These are phyloP conservation scores for Ammodytes dubius DNA, from an alignment of 2,113 vertebrate species.

Conservation along the genomic window DNA sequence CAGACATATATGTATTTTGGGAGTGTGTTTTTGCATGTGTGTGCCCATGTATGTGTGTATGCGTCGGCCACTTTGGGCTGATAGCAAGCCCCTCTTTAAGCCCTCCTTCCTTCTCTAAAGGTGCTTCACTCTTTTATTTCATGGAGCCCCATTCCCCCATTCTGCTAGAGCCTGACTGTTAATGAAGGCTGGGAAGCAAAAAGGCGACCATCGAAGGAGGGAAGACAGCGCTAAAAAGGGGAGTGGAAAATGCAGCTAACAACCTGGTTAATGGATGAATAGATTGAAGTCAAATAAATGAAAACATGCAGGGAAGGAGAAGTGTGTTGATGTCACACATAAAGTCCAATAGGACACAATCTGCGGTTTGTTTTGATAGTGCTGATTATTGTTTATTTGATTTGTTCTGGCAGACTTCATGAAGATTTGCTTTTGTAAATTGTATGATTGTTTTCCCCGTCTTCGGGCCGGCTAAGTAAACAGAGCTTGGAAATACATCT, in stretches of 20 bases:
- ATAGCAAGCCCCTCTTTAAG: slow-evolving; percentile 80
- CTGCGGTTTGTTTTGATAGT: slow-evolving; percentile 1
- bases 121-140: slow-evolving; percentile 86
- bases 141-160: slow-evolving; percentile 71
- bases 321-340: background rate
- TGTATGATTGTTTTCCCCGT: background rate
- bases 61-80: slow-evolving; percentile 55
- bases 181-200: slow-evolving; percentile 72
- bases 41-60: slow-evolving; percentile 60
- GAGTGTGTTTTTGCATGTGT: slow-evolving; percentile 24
- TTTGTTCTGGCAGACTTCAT: background rate
- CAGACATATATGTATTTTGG: slow-evolving; percentile 50
- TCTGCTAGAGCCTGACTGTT: slow-evolving; percentile 73
- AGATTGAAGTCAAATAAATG: slow-evolving; percentile 79
- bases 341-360: background rate
- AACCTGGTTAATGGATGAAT: slow-evolving; percentile 63
- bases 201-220: background rate
- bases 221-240: slow-evolving; percentile 22
- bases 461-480: slow-evolving; percentile 44
- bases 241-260: slow-evolving; percentile 64
- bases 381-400: slow-evolving; percentile 6
- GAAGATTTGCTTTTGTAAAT: background rate
- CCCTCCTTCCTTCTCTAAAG: slow-evolving; percentile 87
- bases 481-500: slow-evolving; percentile 58
- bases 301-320: slow-evolving; percentile 56